phyloP scores from a whole-genome alignment of 2,888 invertebrate genomes.

The Papilio elwesi region DNA sequence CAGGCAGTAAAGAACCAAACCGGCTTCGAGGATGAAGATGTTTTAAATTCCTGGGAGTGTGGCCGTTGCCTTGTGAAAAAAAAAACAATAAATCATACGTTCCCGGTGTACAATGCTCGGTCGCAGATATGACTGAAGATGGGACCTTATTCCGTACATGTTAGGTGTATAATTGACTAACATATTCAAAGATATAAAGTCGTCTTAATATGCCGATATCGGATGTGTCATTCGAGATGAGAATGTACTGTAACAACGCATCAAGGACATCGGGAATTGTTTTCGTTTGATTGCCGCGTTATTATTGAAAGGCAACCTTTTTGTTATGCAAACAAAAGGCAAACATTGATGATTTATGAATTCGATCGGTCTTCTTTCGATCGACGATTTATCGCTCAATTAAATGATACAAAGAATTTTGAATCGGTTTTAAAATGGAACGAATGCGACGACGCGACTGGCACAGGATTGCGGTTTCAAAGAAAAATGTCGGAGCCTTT shows the following conservation, averaged over 20 bases:
- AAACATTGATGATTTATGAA: conserved; percentile 25
- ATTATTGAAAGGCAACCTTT: conserved; percentile 43
- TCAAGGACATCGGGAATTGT: conserved; percentile 70
- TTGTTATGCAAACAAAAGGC: conserved; percentile 67
- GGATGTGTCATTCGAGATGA: conserved; percentile 69
- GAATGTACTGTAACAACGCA: conserved; percentile 71
- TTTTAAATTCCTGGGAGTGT: conserved; percentile 44
- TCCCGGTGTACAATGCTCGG: background rate
- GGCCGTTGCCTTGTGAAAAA: conserved; percentile 43
- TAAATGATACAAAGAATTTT: background rate
- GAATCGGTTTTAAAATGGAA: conserved; percentile 9
- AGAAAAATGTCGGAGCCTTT: background rate
- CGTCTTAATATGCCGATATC: conserved; percentile 34
- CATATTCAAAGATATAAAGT: conserved; percentile 9
- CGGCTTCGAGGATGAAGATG: conserved; percentile 42
- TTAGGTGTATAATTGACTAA: conserved; percentile 23
- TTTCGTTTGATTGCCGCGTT: conserved; percentile 56
- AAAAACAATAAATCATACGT: conserved; percentile 30
- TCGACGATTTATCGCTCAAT: conserved; percentile 11
- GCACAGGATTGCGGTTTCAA: background rate
- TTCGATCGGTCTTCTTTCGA: background rate
- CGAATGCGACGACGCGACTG: background rate
- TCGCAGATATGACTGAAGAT: background rate
- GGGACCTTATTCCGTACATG: background rate
- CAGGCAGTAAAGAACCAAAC: conserved; percentile 36